Percentiles rank a stretch among this genome's conserved stretches.
Evolutionary conservation across 2,888 invertebrate species (phyloP).

Genomic region (Drosophila demipolita): DNA sequence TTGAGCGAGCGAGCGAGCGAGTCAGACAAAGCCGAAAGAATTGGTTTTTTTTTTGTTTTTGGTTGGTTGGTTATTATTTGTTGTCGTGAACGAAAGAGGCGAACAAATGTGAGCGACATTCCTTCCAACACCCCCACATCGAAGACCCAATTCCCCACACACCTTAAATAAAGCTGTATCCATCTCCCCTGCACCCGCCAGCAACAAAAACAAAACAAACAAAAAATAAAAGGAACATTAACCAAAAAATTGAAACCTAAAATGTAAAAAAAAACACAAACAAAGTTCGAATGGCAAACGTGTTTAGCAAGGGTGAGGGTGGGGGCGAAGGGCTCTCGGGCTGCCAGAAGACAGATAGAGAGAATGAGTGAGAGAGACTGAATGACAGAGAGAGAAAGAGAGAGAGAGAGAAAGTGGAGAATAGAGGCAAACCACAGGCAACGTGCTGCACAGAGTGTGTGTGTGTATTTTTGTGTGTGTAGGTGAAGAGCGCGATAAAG

Average conservation of each 20-base stretch:
- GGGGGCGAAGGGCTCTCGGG: not conserved
- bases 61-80: constrained; percentile 2
- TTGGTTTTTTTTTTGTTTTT: not conserved
- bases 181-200: not conserved
- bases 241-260: not conserved
- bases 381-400: constrained; percentile 9
- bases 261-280: not conserved
- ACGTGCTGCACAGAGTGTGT: constrained; percentile 42
- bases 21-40: constrained; percentile 44
- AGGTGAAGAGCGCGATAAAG: constrained; percentile 24
- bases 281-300: not conserved
- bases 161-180: not conserved
- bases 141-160: constrained; percentile 2
- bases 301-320: not conserved
- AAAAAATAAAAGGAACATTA: not conserved
- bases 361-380: constrained; percentile 24
- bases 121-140: constrained; percentile 11
- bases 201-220: not conserved
- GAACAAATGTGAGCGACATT: constrained; percentile 31
- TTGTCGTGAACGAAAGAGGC: constrained; percentile 33
- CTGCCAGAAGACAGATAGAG: constrained; percentile 8
- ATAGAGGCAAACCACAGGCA: constrained; percentile 52
- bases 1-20: constrained; percentile 60
- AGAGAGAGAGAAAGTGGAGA: constrained; percentile 23
- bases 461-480: constrained; percentile 15